These are phyloP conservation scores for Percopsis transmontana DNA, from an alignment of 2,113 vertebrate genomes.

Conservation along the genomic window DNA sequence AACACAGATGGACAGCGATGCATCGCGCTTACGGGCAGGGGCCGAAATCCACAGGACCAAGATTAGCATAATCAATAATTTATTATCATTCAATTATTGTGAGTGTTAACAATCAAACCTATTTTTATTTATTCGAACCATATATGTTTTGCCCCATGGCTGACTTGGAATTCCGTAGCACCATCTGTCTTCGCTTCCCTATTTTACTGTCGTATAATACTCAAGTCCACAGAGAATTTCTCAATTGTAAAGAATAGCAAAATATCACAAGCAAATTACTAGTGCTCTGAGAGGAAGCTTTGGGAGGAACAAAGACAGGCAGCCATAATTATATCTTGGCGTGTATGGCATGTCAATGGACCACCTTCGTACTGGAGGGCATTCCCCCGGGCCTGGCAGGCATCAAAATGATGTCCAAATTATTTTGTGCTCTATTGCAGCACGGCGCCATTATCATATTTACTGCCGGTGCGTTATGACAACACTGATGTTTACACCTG, in stretches of 20 bases:
- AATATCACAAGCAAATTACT: conserved; percentile 81
- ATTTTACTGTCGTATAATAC: conserved; percentile 59
- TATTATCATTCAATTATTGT: not conserved
- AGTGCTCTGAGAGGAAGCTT: conserved; percentile 72
- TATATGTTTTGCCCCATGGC: conserved; percentile 17
- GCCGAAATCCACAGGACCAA: conserved; percentile 29
- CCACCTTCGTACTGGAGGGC: conserved; percentile 73
- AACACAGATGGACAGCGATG: conserved; percentile 58
- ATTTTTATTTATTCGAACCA: conserved; percentile 1
- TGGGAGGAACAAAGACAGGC: conserved; percentile 79
- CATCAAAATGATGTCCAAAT: conserved; percentile 83
- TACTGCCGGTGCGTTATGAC: conserved; percentile 76
- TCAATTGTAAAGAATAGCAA: conserved; percentile 75
- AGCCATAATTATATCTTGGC: conserved; percentile 81
- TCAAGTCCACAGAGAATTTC: conserved; percentile 71
- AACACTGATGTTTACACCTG: conserved; percentile 82
- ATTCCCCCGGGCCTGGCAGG: conserved; percentile 74
- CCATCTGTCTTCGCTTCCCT: conserved; percentile 39
- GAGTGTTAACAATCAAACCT: conserved; percentile 17
- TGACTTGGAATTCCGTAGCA: conserved; percentile 47
- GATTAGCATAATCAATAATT: not conserved
- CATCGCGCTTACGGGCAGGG: conserved; percentile 28
- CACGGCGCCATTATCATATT: conserved; percentile 74
- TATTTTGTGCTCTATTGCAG: conserved; percentile 76
- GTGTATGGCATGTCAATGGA: conserved; percentile 81